phyloP scores from a whole-genome alignment of 2,888 invertebrate genomes.

The Drosophila neotestacea region DNA sequence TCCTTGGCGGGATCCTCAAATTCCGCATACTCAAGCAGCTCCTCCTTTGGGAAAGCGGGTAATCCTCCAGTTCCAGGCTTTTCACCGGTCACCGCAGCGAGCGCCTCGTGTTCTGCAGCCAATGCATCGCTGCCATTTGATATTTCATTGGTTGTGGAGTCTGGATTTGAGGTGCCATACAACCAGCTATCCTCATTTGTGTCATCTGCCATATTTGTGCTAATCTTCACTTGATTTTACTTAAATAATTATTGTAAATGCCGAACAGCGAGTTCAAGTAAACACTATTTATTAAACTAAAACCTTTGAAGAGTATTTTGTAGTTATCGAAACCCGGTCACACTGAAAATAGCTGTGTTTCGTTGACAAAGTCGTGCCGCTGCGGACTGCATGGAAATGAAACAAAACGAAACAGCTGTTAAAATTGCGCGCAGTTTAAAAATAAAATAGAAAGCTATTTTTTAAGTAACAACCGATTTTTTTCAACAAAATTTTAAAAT shows the following conservation, averaged over 20 bases:
- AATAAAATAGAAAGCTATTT: neutral
- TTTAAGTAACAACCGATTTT: no score
- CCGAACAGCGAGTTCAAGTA: conserved; percentile 50
- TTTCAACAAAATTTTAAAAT: no score
- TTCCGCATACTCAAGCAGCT: conserved; percentile 69
- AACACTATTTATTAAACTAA: conserved; percentile 50
- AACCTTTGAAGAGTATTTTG: conserved; percentile 11
- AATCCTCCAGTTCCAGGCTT: conserved; percentile 38
- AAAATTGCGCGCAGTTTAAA: neutral
- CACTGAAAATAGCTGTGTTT: conserved; percentile 40
- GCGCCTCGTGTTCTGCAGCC: conserved; percentile 70
- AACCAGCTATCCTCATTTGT: conserved; percentile 94
- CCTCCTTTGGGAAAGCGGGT: conserved; percentile 59
- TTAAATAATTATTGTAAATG: conserved; percentile 30
- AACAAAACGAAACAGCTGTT: conserved; percentile 44
- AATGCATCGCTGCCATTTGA: conserved; percentile 58
- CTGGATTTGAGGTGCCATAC: conserved; percentile 91
- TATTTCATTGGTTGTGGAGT: conserved; percentile 83
- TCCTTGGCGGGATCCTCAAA: conserved; percentile 84
- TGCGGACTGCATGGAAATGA: conserved; percentile 13
- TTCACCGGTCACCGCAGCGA: conserved; percentile 59
- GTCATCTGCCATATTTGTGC: conserved; percentile 87
- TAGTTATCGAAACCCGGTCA: conserved; percentile 22
- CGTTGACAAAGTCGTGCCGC: conserved; percentile 3
- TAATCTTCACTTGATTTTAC: conserved; percentile 31